Evolutionary conservation across 2,888 invertebrate species (phyloP), one percentile per base, ranked within the genome.

Genomic region (Latrodectus elegans): DNA sequence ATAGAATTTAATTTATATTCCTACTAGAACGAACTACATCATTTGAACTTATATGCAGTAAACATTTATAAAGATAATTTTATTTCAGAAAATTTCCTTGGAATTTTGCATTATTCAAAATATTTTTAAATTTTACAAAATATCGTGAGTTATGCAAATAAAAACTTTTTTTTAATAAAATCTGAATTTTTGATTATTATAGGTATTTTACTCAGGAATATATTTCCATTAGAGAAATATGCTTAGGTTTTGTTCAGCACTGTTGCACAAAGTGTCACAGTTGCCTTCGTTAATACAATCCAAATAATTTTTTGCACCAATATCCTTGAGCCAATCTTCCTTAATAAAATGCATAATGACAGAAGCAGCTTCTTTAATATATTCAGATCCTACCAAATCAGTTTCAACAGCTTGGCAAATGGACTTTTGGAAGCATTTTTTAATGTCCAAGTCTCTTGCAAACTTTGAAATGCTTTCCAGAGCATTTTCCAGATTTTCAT

Each of bases 251-350:
- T 14, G 10, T 12, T 74, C 53, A 10, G 11, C 12, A 12, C 51
- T 38, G 17, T 72, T 80, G 60, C 86, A 87, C 49, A 87, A 71
- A 49, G 80, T 71, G 17, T 67, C 64, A 52, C 88, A 88, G 38
- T 88, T 88, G 15, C 88, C 83, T 51, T 83, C 51, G 38, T 78
- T 88, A 4, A 88, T 10, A 17, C 78, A 77, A 14, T 83, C 74
- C 4, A 88, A 53, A 64, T 83, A 51, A 49, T 74, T 49, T 38
- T 83, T 83, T 8, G 77, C 70, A 26, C 74, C 83, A 6, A 74
- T 51, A n/a, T 71, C 70, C 15, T 74, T 74, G 12, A 78, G 22
- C 82, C 82, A 82, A 10, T 82, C 73, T 4, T 88, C 88, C 15
- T 83, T 78, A 4, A 83, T 74, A 11, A 88, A 53, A 52, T 60